A percentile compares a stretch with the other conserved stretches of the same genome.
Conservation (phyloP, 2,888 invertebrate genomes). For the Mesorhabditis sp. region DNA sequence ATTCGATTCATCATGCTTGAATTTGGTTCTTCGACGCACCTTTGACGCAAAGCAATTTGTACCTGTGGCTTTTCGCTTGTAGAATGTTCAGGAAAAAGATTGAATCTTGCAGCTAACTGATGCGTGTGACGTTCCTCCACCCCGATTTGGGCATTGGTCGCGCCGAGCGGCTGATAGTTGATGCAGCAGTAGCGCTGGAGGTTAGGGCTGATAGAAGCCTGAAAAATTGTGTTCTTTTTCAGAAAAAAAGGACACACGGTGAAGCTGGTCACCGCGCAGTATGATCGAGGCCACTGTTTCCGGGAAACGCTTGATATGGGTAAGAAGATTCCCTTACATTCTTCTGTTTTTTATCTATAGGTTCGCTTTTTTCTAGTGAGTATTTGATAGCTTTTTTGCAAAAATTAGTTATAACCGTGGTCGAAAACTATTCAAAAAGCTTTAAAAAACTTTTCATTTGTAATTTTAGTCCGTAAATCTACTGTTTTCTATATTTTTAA, state of each 20-base stretch:
- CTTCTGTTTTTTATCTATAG: too few species aligned
- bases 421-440: too few species aligned
- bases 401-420: constrained; percentile 51
- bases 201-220: background rate
- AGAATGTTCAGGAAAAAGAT: too few species aligned
- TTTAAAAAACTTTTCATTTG: too few species aligned
- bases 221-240: background rate
- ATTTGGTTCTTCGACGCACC: too few species aligned
- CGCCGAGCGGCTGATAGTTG: constrained; percentile 82
- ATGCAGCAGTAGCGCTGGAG: constrained; percentile 86
- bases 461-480: constrained; percentile 12
- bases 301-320: constrained; percentile 75
- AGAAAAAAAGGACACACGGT: constrained; percentile 71
- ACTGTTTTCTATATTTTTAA: constrained; percentile 10
- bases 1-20: too few species aligned
- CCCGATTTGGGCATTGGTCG: constrained; percentile 98
- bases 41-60: too few species aligned
- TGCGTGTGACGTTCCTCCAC: constrained; percentile 72
- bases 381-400: constrained; percentile 16
- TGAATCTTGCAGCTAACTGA: constrained; percentile 12
- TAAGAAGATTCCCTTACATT: constrained; percentile 7
- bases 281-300: constrained; percentile 87
- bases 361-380: too few species aligned
- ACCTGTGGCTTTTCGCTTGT: too few species aligned
- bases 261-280: constrained; percentile 86